Percentiles rank a stretch among this genome's conserved stretches.
Evolutionary conservation across 2,113 vertebrate species (phyloP).

Genomic region (Chionis minor): DNA sequence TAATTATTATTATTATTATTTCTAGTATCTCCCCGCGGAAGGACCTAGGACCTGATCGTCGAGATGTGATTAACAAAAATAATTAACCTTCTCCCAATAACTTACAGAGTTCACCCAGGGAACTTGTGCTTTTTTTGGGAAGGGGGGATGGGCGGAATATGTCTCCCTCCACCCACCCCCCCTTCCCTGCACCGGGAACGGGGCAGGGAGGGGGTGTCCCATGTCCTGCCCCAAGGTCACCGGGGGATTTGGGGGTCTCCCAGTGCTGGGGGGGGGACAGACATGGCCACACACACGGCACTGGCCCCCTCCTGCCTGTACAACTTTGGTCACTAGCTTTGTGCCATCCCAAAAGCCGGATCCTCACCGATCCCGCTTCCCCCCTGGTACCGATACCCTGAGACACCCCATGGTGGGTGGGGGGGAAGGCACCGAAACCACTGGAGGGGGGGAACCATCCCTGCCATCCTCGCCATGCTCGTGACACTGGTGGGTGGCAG

Average conservation of each 20-base stretch:
- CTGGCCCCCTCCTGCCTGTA: not conserved
- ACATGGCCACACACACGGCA: not conserved
- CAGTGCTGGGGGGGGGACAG: not conserved
- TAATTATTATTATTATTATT: slow-evolving; percentile 11
- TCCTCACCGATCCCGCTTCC: not conserved
- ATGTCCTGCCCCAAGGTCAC: not conserved
- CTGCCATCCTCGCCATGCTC: not conserved
- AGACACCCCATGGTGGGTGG: not conserved
- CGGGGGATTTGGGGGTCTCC: not conserved
- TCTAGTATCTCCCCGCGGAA: not conserved
- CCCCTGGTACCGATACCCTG: not conserved
- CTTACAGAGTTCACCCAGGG: not conserved
- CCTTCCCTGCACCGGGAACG: not conserved
- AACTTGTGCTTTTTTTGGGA: not conserved
- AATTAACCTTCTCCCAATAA: slow-evolving; percentile 8
- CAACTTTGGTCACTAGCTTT: slow-evolving; percentile 14
- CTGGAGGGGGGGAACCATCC: not conserved
- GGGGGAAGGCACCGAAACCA: not conserved
- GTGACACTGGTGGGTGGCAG: not conserved
- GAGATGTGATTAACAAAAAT: not conserved
- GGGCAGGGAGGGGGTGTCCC: not conserved
- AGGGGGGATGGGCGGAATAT: not conserved
- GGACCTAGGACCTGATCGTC: slow-evolving; percentile 2
- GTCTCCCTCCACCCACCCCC: too few species aligned
- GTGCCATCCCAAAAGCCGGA: not conserved